A percentile compares a stretch with the other conserved stretches of the same genome.
Conservation (phyloP, 2,888 invertebrate species). For the Mayetiola destructor region DNA sequence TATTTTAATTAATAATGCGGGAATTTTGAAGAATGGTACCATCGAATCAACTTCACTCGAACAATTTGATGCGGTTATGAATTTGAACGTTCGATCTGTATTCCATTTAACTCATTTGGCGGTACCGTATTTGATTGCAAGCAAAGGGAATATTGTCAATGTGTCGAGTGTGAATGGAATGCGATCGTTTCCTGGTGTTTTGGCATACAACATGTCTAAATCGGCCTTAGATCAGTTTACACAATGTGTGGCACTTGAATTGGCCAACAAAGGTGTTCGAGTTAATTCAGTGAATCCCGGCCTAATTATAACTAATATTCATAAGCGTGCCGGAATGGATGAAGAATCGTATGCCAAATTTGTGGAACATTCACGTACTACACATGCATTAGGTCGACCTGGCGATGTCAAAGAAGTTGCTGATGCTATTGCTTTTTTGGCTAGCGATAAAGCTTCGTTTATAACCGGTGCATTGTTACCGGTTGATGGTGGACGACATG, state of each 20-base stretch:
- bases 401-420: constrained; percentile 51
- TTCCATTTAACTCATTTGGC: constrained; percentile 67
- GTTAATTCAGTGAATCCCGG: constrained; percentile 58
- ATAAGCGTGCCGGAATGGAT: constrained; percentile 47
- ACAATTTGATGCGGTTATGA: constrained; percentile 75
- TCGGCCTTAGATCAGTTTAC: constrained; percentile 59
- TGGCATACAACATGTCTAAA: constrained; percentile 57
- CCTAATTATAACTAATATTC: constrained; percentile 50
- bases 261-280: constrained; percentile 40
- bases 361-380: constrained; percentile 46
- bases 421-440: constrained; percentile 53
- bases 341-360: constrained; percentile 46
- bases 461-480: constrained; percentile 53
- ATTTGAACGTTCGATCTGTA: constrained; percentile 63
- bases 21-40: constrained; percentile 53
- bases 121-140: constrained; percentile 61
- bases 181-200: constrained; percentile 47
- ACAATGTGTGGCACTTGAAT: constrained; percentile 49
- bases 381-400: constrained; percentile 52
- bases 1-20: constrained; percentile 75
- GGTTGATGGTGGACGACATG: constrained; percentile 57
- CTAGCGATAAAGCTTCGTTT: constrained; percentile 48
- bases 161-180: constrained; percentile 69
- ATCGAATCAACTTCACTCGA: constrained; percentile 68
- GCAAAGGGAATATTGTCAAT: constrained; percentile 75